These are phyloP conservation scores for Graphium colonna DNA, from an alignment of 2,888 invertebrate genomes.

Conservation along the genomic window DNA sequence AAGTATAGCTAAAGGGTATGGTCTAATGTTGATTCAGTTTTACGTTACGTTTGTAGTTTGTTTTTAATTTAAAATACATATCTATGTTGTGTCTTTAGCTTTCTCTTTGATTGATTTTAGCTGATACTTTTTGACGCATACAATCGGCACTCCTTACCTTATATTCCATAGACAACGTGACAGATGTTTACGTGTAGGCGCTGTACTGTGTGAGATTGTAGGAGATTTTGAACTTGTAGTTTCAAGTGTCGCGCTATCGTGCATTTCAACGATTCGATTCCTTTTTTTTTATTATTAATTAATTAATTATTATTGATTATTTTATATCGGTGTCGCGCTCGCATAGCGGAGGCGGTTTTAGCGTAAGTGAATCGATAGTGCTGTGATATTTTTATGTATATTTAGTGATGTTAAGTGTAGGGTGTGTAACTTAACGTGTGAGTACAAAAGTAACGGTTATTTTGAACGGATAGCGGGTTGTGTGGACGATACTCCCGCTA, in stretches of 20 bases:
- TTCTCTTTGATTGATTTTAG: too few relatives aligned
- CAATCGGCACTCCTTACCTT: too few relatives aligned
- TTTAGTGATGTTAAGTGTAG: slow-evolving; percentile 66
- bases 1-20: too few relatives aligned
- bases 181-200: neutral
- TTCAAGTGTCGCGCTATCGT: slow-evolving; percentile 36
- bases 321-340: slow-evolving; percentile 42
- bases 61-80: too few relatives aligned
- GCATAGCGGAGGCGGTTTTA: slow-evolving; percentile 68
- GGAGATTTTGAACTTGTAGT: slow-evolving; percentile 26
- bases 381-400: slow-evolving; percentile 80
- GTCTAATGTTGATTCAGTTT: too few relatives aligned
- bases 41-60: too few relatives aligned
- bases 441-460: slow-evolving; percentile 67
- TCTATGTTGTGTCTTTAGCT: too few relatives aligned
- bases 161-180: too few relatives aligned
- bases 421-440: slow-evolving; percentile 61
- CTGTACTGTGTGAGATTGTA: too few relatives aligned
- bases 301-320: slow-evolving; percentile 21
- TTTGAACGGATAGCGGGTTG: slow-evolving; percentile 31
- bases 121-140: too few relatives aligned
- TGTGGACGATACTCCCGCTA: neutral
- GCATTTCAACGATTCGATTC: slow-evolving; percentile 70
- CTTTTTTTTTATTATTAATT: slow-evolving; percentile 53
- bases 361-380: slow-evolving; percentile 79